These are phyloP conservation scores for Protobothrops flavoviridis DNA, from an alignment of 2,113 vertebrate genomes.

Conservation along the genomic window DNA sequence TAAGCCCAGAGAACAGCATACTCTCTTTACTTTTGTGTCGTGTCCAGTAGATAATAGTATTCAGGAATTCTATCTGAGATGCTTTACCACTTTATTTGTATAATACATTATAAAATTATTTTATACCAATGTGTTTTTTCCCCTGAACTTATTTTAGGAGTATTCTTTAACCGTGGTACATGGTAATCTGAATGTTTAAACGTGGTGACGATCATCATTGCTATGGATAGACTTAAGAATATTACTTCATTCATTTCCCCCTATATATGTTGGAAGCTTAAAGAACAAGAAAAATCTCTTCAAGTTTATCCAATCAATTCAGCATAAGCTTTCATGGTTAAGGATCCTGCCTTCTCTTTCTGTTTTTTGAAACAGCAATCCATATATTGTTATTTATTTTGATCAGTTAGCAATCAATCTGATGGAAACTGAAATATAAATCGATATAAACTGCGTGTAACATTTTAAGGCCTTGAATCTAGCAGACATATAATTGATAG, in stretches of 20 bases:
- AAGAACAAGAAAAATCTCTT: neutral
- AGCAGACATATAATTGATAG: neutral
- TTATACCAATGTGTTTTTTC: neutral
- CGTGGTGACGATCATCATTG: neutral
- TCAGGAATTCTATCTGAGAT: neutral
- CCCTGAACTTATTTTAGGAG: neutral
- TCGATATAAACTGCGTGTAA: neutral
- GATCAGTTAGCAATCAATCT: neutral
- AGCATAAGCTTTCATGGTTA: neutral
- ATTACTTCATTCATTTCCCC: neutral
- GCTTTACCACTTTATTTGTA: neutral
- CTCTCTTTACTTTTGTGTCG: neutral
- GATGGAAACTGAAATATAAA: neutral
- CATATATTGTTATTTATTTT: neutral
- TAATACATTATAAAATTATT: neutral
- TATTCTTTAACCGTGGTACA: neutral
- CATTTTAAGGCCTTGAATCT: neutral
- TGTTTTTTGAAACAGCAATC: neutral
- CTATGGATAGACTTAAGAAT: neutral
- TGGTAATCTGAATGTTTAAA: neutral
- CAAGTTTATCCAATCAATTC: neutral
- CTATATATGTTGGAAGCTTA: neutral
- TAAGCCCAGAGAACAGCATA: neutral
- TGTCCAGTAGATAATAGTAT: neutral
- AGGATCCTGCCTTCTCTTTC: neutral